Base-by-base conservation (phyloP, 2,888 invertebrate genomes). In the Thera obeliscata region DNA sequence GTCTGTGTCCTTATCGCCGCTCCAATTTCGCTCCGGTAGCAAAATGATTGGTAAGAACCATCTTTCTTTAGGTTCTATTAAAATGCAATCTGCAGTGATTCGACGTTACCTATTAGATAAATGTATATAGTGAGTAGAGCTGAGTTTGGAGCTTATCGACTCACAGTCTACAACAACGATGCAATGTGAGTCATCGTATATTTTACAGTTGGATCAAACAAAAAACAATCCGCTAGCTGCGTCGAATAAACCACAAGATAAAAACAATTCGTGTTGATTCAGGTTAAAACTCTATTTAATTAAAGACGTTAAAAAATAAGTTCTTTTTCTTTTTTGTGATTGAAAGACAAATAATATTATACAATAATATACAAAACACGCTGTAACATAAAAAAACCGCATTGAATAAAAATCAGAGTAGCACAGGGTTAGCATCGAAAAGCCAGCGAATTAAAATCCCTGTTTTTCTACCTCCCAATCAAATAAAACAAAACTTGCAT, bases 1-100 rank as follows among this genome's bases (percentile, higher is more conserved):
- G 84, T 90, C 89, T 84, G 78, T 81, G 86, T 87, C 86, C 87
- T 90, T 90, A 89, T 89, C 88, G 84, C 68, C 67, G 75, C 78
- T 79, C 77, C 81, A 81, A 85, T 84, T 85, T 84, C 77, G 82
- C 79, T 80, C 72, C 69, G 73, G 69, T 72, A 74, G 67, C 70
- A 80, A 84, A 81, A 83, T 83, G 80, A 81, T 78, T 75, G 78
- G 77, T 78, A 74, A 58, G 55, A 70, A 65, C 74, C 64, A 78
- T 81, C 70, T 69, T 71, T 75, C 71, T 75, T 70, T 74, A 66
- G 61, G 59, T 64, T 66, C 65, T 61, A 76, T 74, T 74, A 66
- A 54, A 66, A 73, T 75, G 74, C 69, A 68, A 68, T 68, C 61
- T 67, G 66, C 67, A 69, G 50, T 48, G 46, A 69, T 54, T 60